Evolutionary conservation across 2,888 invertebrate species (phyloP), one percentile per base, ranked within the genome.

Genomic region (Dolomedes plantarius): DNA sequence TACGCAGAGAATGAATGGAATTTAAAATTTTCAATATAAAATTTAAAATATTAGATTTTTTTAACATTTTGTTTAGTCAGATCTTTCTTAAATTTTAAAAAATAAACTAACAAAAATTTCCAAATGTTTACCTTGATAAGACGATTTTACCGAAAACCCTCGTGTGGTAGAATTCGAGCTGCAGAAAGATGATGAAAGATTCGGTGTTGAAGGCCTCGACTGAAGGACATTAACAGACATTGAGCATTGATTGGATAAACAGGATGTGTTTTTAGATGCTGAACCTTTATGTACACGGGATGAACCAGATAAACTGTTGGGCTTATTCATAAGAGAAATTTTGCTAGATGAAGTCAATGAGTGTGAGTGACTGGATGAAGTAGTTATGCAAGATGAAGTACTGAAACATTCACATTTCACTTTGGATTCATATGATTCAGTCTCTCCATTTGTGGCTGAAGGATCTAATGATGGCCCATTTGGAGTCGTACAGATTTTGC

Each of bases 81-180:
- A n/a, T n/a, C n/a, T n/a, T n/a, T n/a, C n/a, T n/a, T n/a, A n/a
- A n/a, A n/a, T n/a, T n/a, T n/a, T n/a, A n/a, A n/a, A n/a, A n/a
- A n/a, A n/a, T n/a, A n/a, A n/a, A n/a, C n/a, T n/a, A n/a, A n/a
- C n/a, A n/a, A n/a, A n/a, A n/a, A n/a, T n/a, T n/a, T n/a, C n/a
- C n/a, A n/a, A n/a, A n/a, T n/a, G n/a, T n/a, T n/a, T 29, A 78
- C 78, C 78, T 78, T 78, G 78, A 27, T 9, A 62, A n/a, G 62
- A 41, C 36, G 69, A n/a, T 31, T 41, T 75, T 23, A 68, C 13
- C 23, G 80, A 73, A 16, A 64, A 31, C 1, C 73, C 74, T 19
- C 62, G 32, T 0, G 19, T 56, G 2, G 68, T 19, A 13, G 81
- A 62, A 32, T 56, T 75, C 23, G 29, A 23, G 27, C 19, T 19